phyloP scores from a whole-genome alignment of 2,797 vertebrate genomes.

The Gallinago nigripennis region DNA sequence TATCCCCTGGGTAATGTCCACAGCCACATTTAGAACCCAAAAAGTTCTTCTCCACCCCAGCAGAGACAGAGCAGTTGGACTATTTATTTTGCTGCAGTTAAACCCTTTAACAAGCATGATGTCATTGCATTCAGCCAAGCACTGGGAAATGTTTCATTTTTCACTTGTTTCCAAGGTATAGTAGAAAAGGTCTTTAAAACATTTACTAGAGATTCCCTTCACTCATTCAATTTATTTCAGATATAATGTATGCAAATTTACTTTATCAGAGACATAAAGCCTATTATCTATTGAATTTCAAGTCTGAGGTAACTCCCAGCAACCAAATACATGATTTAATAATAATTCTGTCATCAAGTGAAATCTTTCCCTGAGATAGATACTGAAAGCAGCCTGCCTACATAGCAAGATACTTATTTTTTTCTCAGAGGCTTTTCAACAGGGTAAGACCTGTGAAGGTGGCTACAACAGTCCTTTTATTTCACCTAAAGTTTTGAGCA shows the following conservation, averaged over 20 bases:
- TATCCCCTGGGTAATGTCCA: not conserved
- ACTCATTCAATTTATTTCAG: not conserved
- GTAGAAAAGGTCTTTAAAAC: not conserved
- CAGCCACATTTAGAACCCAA: not conserved
- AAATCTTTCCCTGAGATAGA: conserved; percentile 29
- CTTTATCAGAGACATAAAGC: conserved; percentile 5
- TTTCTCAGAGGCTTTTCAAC: not conserved
- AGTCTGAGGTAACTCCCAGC: conserved; percentile 53
- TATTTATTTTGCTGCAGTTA: not conserved
- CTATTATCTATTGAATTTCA: conserved; percentile 35
- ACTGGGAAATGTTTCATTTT: not conserved
- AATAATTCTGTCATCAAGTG: conserved; percentile 60
- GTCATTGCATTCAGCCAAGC: not conserved
- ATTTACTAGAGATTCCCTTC: not conserved
- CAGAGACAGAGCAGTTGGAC: not conserved
- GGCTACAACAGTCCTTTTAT: not conserved
- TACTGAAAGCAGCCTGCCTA: conserved; percentile 37
- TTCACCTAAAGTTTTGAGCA: not conserved
- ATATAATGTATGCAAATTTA: conserved; percentile 29
- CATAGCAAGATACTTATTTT: conserved; percentile 12
- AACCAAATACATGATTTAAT: conserved; percentile 46
- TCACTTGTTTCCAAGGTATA: not conserved
- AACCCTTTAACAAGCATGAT: not conserved
- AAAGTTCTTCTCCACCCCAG: not conserved
- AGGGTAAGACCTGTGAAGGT: conserved; percentile 8